phyloP scores from a whole-genome alignment of 2,113 vertebrate genomes.

The Hiodon alosoides region DNA sequence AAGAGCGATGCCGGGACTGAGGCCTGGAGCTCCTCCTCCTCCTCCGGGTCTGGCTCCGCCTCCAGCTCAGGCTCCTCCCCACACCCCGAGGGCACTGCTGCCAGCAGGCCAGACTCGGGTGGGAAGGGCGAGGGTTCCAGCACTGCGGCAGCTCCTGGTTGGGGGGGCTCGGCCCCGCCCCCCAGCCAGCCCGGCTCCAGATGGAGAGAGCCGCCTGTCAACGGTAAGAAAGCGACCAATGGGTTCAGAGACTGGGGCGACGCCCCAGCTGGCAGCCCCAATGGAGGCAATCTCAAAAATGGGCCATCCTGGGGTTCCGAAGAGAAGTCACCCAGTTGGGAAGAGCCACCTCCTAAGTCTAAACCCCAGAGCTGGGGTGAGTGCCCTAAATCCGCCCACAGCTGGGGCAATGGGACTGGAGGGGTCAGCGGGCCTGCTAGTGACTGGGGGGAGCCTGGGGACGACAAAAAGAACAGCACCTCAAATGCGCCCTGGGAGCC shows the following conservation, averaged over 20 bases:
- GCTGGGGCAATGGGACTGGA: constrained; percentile 66
- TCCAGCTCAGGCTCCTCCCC: constrained; percentile 42
- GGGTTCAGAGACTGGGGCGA: constrained; percentile 83
- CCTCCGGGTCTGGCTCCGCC: constrained; percentile 12
- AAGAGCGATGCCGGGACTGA: constrained; percentile 83
- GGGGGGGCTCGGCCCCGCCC: constrained; percentile 69
- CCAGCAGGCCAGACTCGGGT: constrained; percentile 70
- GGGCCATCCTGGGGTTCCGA: constrained; percentile 86
- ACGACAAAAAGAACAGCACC: constrained; percentile 58
- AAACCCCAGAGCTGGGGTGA: constrained; percentile 87
- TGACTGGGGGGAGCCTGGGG: constrained; percentile 61
- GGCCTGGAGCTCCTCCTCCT: constrained; percentile 79
- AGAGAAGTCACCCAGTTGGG: constrained; percentile 84
- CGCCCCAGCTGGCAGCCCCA: constrained; percentile 60
- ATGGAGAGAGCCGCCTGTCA: constrained; percentile 70
- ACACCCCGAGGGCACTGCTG: constrained; percentile 58
- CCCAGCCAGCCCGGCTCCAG: constrained; percentile 51
- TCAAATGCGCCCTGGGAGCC: constrained; percentile 70
- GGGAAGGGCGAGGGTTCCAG: constrained; percentile 81
- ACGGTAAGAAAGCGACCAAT: constrained; percentile 69
- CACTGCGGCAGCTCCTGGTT: constrained; percentile 83
- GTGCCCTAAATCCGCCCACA: constrained; percentile 66
- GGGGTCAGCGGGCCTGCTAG: constrained; percentile 48
- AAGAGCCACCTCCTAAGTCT: constrained; percentile 79
- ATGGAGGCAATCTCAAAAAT: constrained; percentile 75